phyloP scores from a whole-genome alignment of 2,113 vertebrate genomes.

The Pardalotus punctatus region DNA sequence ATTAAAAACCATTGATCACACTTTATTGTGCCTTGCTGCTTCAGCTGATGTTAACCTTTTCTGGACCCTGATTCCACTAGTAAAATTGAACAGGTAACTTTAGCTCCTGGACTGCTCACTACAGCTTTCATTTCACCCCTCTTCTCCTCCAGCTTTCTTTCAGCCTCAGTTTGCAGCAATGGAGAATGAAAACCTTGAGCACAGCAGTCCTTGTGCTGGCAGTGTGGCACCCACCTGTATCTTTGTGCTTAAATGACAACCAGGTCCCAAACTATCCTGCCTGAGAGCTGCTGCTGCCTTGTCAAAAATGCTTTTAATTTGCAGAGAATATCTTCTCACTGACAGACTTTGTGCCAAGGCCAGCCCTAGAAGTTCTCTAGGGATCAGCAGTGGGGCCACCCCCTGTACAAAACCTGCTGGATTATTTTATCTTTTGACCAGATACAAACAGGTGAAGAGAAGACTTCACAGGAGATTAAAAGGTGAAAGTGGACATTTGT shows the following conservation, averaged over 20 bases:
- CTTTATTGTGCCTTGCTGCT: constrained; percentile 12
- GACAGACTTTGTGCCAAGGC: neutral
- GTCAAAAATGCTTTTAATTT: neutral
- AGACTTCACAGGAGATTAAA: neutral
- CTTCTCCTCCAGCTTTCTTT: neutral
- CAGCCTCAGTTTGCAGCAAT: neutral
- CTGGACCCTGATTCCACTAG: neutral
- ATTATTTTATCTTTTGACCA: neutral
- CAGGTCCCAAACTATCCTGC: neutral
- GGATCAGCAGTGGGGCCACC: neutral
- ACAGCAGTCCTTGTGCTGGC: neutral
- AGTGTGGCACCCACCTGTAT: neutral
- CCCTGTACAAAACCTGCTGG: neutral
- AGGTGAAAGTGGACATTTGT: neutral
- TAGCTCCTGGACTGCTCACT: neutral
- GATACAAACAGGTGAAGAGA: neutral
- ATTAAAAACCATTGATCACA: neutral
- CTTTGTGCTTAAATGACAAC: neutral
- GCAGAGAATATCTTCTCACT: neutral
- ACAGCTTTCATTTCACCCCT: neutral
- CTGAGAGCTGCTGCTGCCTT: neutral
- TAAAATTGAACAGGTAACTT: neutral
- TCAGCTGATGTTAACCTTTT: constrained; percentile 6
- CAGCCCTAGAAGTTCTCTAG: neutral
- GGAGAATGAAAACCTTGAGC: neutral